Conservation (phyloP, 1,140 invertebrate genomes). For the Calosoma granatense region DNA sequence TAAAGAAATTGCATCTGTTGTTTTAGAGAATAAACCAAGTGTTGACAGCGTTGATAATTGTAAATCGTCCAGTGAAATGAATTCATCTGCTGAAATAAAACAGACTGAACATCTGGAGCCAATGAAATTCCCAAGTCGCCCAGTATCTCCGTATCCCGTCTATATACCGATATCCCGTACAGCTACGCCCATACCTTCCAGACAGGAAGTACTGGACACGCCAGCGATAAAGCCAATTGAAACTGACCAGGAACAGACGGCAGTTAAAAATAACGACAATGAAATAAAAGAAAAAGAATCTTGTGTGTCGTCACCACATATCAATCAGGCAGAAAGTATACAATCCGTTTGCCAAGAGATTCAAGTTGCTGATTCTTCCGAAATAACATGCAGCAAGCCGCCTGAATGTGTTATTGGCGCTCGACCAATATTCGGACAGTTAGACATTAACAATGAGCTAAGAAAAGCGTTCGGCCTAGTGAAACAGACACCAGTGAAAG, state of each 20-base stretch:
- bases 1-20: too few relatives aligned
- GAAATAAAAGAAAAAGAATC: neutral
- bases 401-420: slow-evolving; percentile 33
- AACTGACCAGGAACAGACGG: neutral
- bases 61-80: neutral
- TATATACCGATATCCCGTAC: slow-evolving; percentile 29
- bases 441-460: slow-evolving; percentile 31
- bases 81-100: neutral
- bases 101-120: neutral
- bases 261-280: neutral
- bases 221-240: neutral
- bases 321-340: too few relatives aligned
- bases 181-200: slow-evolving; percentile 3
- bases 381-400: slow-evolving; percentile 28
- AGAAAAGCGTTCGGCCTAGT: slow-evolving; percentile 26
- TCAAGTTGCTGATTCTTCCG: slow-evolving; percentile 12
- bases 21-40: too few relatives aligned
- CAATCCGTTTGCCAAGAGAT: too few relatives aligned
- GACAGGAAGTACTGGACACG: neutral
- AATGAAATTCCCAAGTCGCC: neutral
- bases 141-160: slow-evolving; percentile 24
- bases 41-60: too few relatives aligned
- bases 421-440: slow-evolving; percentile 30
- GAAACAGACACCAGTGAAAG: neutral
- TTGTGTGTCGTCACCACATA: neutral